A percentile compares a stretch with the other conserved stretches of the same genome.
These are phyloP conservation scores for Neoitamus cyanurus DNA, from an alignment of 2,888 invertebrate species.

Conservation along the genomic window DNA sequence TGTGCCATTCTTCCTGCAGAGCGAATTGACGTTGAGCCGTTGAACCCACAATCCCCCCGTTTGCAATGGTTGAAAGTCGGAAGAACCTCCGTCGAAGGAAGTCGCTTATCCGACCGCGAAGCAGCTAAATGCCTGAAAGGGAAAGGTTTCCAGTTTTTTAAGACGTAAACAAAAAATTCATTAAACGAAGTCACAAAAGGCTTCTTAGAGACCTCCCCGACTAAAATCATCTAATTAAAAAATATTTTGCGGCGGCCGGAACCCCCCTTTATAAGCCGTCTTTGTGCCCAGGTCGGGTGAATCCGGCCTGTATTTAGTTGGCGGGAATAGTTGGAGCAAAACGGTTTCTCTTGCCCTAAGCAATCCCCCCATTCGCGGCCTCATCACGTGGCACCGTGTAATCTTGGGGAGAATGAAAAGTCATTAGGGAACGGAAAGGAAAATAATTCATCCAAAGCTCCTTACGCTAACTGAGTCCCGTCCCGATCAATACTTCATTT, in stretches of 20 bases:
- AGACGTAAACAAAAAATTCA: constrained; percentile 19
- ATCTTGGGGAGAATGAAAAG: constrained; percentile 40
- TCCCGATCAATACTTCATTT: constrained; percentile 24
- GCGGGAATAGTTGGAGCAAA: not conserved
- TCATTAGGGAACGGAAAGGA: constrained; percentile 42
- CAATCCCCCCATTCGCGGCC: not conserved
- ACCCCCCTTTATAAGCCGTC: not conserved
- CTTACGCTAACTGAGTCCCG: constrained; percentile 32
- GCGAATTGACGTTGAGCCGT: not conserved
- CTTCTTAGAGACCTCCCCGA: not conserved
- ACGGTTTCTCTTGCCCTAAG: constrained; percentile 11
- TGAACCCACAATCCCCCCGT: not conserved
- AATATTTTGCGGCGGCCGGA: not conserved
- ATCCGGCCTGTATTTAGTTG: constrained; percentile 13
- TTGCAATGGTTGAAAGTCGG: not conserved
- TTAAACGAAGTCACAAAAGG: constrained; percentile 9
- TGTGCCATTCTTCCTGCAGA: not conserved
- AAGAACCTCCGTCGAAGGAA: not conserved
- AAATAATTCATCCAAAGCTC: constrained; percentile 39
- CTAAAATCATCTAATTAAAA: constrained; percentile 31
- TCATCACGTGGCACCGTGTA: not conserved
- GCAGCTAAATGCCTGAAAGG: constrained; percentile 15
- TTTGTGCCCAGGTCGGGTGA: not conserved
- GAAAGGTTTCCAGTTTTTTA: constrained; percentile 19
- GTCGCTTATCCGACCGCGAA: not conserved